phyloP scores from a whole-genome alignment of 2,888 invertebrate species.

The Oxystoma pomonae region DNA sequence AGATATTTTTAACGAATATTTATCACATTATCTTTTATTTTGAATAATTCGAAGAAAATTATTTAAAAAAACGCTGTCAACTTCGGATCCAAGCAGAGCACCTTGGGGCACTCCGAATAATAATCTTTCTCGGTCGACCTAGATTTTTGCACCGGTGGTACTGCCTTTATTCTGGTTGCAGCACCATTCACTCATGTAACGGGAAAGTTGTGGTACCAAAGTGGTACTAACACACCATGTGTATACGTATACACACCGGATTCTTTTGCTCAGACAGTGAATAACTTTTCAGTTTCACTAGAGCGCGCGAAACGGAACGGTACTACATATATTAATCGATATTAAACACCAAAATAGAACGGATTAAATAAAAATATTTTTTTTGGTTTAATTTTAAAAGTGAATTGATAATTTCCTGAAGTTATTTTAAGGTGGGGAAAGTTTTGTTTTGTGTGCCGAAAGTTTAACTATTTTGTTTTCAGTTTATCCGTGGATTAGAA shows the following conservation, averaged over 20 bases:
- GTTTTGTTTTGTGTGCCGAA: no score
- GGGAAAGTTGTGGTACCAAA: conserved; percentile 40
- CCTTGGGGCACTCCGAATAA: conserved; percentile 25
- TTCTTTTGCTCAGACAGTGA: conserved; percentile 17
- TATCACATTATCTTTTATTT: not conserved
- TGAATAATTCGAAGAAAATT: not conserved
- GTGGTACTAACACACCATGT: not conserved
- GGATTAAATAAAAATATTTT: no score
- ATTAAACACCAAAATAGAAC: no score
- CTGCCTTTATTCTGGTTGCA: not conserved
- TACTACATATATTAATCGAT: no score
- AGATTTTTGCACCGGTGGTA: conserved; percentile 38
- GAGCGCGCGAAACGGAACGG: conserved; percentile 13
- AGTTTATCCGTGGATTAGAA: no score
- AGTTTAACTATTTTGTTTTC: no score
- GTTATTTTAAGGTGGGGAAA: no score
- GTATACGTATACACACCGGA: conserved; percentile 10
- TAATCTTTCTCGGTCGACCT: conserved; percentile 35
- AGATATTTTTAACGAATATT: not conserved
- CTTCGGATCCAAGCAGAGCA: conserved; percentile 3
- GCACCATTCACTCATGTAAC: conserved; percentile 41
- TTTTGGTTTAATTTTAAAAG: no score
- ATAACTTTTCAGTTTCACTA: conserved; percentile 23
- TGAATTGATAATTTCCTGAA: no score
- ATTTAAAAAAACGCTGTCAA: not conserved